These are phyloP conservation scores for Girardinichthys multiradiatus DNA, from an alignment of 2,113 vertebrate species.

Conservation along the genomic window DNA sequence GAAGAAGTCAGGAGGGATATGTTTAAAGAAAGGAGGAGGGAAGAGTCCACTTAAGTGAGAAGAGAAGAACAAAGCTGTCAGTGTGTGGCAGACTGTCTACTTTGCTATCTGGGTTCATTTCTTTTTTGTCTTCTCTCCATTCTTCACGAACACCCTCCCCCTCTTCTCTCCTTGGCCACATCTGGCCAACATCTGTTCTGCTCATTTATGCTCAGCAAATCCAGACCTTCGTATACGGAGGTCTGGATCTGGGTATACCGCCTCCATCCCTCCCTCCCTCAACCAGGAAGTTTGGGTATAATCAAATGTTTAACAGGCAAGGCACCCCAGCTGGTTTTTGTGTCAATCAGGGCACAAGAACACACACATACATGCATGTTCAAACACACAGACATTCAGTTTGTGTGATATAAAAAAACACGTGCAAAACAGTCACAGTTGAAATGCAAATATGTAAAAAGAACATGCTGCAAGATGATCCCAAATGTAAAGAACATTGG, in stretches of 20 bases:
- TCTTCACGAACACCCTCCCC: not conserved
- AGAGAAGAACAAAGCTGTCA: conserved; percentile 73
- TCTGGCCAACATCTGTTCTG: conserved; percentile 66
- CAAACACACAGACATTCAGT: not conserved
- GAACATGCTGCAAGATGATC: not conserved
- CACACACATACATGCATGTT: not conserved
- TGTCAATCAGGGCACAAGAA: conserved; percentile 11
- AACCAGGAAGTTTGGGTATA: conserved; percentile 63
- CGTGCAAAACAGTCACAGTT: not conserved
- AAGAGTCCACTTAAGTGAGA: conserved; percentile 21
- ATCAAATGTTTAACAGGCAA: conserved; percentile 55
- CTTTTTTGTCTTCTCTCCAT: conserved; percentile 5
- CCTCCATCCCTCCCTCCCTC: not conserved
- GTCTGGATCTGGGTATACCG: too few relatives aligned
- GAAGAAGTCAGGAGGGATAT: conserved; percentile 13
- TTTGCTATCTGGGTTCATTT: conserved; percentile 17
- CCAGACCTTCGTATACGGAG: conserved; percentile 18
- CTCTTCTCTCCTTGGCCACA: conserved; percentile 29
- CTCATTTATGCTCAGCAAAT: conserved; percentile 60
- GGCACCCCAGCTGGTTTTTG: conserved; percentile 14
- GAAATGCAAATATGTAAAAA: not conserved
- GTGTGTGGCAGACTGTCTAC: conserved; percentile 52
- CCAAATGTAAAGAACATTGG: not conserved
- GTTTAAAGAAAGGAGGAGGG: conserved; percentile 15
- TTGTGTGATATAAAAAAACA: not conserved